A percentile compares a stretch with the other conserved stretches of the same genome.
These are phyloP conservation scores for Gerris lacustris DNA, from an alignment of 2,888 invertebrate species.

Conservation along the genomic window DNA sequence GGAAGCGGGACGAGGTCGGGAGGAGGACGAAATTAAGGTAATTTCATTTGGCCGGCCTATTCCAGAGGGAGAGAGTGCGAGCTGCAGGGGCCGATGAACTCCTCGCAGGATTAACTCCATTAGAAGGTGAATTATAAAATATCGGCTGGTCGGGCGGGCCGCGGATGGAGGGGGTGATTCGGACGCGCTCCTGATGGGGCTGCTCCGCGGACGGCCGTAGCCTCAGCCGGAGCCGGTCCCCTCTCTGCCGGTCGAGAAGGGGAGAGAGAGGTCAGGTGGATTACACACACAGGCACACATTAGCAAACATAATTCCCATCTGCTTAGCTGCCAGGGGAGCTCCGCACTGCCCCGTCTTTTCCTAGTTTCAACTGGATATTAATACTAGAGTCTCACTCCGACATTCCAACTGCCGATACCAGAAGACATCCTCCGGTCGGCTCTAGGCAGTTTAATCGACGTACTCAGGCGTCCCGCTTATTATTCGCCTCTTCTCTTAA, in stretches of 20 bases:
- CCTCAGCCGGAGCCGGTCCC: no score
- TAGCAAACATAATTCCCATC: background rate
- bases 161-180: background rate
- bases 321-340: background rate
- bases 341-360: no score
- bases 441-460: no score
- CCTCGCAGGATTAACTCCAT: background rate
- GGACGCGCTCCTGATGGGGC: background rate
- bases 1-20: background rate
- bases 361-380: no score
- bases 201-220: no score
- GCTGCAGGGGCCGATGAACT: background rate
- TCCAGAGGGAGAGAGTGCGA: background rate
- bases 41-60: conserved; percentile 1
- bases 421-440: no score
- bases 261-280: background rate
- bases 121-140: conserved; percentile 5
- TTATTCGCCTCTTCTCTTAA: no score
- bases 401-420: no score
- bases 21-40: conserved; percentile 2
- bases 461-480: no score
- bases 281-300: background rate
- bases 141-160: background rate
- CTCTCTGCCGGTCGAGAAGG: no score
- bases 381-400: no score